Conservation (phyloP, 53 echinoderm and acorn worm genomes). For the Hippasteria phrygiana region DNA sequence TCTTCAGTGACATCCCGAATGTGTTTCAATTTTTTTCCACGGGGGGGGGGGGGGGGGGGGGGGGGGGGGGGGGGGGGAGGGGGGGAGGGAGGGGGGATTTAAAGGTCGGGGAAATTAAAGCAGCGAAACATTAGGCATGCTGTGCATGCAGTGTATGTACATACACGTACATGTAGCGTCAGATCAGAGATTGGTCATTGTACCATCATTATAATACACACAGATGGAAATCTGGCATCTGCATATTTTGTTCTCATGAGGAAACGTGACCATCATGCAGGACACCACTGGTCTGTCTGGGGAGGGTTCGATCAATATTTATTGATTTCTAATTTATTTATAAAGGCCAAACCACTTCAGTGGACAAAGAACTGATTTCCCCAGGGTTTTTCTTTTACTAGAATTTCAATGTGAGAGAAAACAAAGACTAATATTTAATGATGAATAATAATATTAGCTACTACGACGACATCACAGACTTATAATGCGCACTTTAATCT, state of each 20-base stretch:
- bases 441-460: no score
- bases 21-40: neutral
- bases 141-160: no score
- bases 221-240: neutral
- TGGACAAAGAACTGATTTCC: no score
- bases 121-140: neutral
- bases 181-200: neutral
- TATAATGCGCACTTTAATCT: no score
- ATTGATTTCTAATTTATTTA: neutral
- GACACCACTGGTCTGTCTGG: neutral
- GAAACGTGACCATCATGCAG: neutral
- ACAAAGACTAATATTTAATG: no score
- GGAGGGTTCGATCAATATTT: neutral
- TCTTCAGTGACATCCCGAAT: conserved; percentile 3
- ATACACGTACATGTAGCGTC: neutral
- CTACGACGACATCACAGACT: no score
- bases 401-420: no score
- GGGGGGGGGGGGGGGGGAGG: no score
- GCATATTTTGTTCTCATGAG: neutral
- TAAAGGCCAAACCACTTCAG: neutral
- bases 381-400: no score
- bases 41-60: no score
- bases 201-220: neutral
- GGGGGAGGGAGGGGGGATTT: no score
- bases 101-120: neutral